Evolutionary conservation across 2,888 invertebrate genomes (phyloP).

Genomic region (Lycaena phlaeas): DNA sequence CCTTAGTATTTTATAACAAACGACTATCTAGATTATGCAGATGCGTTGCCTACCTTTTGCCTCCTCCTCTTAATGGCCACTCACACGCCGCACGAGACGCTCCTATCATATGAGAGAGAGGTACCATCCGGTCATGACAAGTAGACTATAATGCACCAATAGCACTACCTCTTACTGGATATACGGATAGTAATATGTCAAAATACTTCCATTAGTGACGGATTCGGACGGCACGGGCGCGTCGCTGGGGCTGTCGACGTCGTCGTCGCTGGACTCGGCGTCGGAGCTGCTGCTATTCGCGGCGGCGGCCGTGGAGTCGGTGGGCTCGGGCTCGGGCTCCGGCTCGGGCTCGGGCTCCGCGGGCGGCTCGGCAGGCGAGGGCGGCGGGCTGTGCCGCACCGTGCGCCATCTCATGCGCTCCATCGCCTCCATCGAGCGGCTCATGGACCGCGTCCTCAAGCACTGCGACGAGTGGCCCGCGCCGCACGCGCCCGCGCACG

Average conservation of each 20-base stretch:
- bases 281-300: conserved; percentile 40
- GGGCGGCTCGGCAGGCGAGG: conserved; percentile 12
- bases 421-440: conserved; percentile 55
- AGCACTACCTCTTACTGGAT: no score
- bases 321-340: conserved; percentile 11
- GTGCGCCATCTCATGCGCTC: conserved; percentile 53
- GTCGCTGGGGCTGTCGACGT: conserved; percentile 37
- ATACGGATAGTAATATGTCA: no score
- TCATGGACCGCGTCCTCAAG: conserved; percentile 55
- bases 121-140: no score
- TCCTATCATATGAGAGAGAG: no score
- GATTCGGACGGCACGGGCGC: conserved; percentile 40
- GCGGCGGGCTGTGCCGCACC: conserved; percentile 35
- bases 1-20: no score
- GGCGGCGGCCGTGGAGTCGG: conserved; percentile 28
- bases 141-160: no score
- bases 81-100: no score
- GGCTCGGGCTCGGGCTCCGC: conserved; percentile 13
- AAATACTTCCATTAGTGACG: no score
- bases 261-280: conserved; percentile 41
- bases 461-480: conserved; percentile 54
- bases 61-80: no score
- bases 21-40: no score
- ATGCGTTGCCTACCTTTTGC: no score
- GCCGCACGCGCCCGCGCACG: conserved; percentile 16